These are phyloP conservation scores for Phycodurus eques DNA, from an alignment of 2,113 vertebrate genomes.

Conservation along the genomic window DNA sequence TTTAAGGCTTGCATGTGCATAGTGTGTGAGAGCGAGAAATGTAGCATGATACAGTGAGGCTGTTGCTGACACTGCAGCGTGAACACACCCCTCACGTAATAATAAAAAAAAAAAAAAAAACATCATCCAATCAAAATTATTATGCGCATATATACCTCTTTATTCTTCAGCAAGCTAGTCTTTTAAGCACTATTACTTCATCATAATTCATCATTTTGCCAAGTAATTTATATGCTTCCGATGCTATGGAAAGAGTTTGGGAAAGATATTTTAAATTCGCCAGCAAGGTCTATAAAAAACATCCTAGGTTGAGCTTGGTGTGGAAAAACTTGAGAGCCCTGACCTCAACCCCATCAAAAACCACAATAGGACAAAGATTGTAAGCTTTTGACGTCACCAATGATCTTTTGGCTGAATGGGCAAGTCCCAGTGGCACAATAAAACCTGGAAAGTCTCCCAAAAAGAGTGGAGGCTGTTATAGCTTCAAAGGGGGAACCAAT, in stretches of 20 bases:
- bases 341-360: neutral
- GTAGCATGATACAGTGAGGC: neutral
- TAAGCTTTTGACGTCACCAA: neutral
- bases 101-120: neutral
- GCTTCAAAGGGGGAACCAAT: neutral
- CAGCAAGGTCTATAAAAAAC: neutral
- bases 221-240: neutral
- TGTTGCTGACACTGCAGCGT: conserved; percentile 32
- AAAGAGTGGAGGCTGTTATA: neutral
- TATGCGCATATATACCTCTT: neutral
- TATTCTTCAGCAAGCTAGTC: neutral
- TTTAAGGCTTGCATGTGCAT: neutral
- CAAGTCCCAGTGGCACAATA: neutral
- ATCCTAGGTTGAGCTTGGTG: neutral
- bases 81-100: conserved; percentile 13
- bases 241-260: neutral
- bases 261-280: neutral
- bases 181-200: neutral
- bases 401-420: neutral
- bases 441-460: neutral
- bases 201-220: neutral
- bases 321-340: neutral
- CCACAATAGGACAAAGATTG: neutral
- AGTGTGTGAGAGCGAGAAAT: conserved; percentile 2
- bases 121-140: neutral